Percentiles rank a stretch among this genome's conserved stretches.
Evolutionary conservation across 2,888 invertebrate species (phyloP).

Genomic region (Ptilodon capucinus): DNA sequence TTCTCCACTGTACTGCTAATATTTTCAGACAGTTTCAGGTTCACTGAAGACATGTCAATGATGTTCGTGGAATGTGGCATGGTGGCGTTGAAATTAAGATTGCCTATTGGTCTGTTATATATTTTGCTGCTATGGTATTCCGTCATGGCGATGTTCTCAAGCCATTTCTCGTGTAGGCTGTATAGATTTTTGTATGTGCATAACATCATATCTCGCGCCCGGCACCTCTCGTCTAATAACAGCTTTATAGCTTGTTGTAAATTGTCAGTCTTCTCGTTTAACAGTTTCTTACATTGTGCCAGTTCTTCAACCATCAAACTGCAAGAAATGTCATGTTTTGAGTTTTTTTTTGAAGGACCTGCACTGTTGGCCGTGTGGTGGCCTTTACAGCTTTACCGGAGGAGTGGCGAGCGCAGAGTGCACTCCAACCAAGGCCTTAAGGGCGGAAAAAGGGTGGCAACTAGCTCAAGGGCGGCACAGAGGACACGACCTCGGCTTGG

Average conservation of each 20-base stretch:
- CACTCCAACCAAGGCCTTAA: no score
- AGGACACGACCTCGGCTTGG: no score
- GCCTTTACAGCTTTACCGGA: no score
- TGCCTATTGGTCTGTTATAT: conserved; percentile 70
- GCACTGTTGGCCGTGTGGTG: no score
- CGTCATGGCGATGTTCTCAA: conserved; percentile 70
- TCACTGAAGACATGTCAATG: conserved; percentile 84
- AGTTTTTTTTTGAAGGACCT: no score
- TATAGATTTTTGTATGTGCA: conserved; percentile 85
- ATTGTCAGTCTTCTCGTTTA: conserved; percentile 87
- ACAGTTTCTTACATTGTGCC: conserved; percentile 91
- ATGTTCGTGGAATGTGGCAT: conserved; percentile 83
- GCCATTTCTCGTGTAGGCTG: conserved; percentile 73
- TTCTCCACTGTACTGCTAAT: conserved; percentile 75
- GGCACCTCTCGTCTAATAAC: conserved; percentile 86
- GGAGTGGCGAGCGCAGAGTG: no score
- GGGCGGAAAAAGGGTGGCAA: no score
- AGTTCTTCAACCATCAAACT: conserved; percentile 96
- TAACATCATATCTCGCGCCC: conserved; percentile 84
- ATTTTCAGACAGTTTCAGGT: conserved; percentile 84
- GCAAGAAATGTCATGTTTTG: background rate
- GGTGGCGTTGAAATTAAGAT: conserved; percentile 75
- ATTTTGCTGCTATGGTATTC: conserved; percentile 65
- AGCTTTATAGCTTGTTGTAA: conserved; percentile 87
- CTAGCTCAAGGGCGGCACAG: no score